These are phyloP conservation scores for Incurvaria masculella DNA, from an alignment of 2,888 invertebrate genomes.

Conservation along the genomic window DNA sequence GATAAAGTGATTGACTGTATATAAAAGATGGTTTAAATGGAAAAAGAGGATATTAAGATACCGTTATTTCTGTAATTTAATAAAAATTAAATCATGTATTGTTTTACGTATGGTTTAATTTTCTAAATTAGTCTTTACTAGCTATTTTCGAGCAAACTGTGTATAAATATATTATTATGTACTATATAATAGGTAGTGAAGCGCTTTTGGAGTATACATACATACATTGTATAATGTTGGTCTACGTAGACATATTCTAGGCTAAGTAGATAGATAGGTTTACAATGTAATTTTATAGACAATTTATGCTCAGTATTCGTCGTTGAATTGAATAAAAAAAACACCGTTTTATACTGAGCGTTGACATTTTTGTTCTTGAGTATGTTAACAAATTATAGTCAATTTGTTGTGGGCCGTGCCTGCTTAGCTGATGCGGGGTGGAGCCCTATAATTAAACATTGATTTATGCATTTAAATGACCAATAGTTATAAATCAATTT, in stretches of 20 bases:
- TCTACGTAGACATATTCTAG: not conserved
- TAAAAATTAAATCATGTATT: constrained; percentile 17
- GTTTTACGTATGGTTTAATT: too few species aligned
- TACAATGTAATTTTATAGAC: not conserved
- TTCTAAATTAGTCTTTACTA: not conserved
- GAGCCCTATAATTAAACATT: too few species aligned
- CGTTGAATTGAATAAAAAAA: not conserved
- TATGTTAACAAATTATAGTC: not conserved
- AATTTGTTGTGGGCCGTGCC: not conserved
- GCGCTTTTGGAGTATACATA: not conserved
- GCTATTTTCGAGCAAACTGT: not conserved
- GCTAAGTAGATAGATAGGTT: not conserved
- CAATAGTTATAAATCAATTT: not conserved
- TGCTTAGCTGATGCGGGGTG: too few species aligned
- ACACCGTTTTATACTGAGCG: too few species aligned
- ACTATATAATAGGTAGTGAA: not conserved
- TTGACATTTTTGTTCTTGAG: too few species aligned
- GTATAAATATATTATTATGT: not conserved
- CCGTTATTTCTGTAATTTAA: constrained; percentile 22
- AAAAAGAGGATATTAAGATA: constrained; percentile 18
- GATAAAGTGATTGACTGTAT: constrained; percentile 36
- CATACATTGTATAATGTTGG: not conserved
- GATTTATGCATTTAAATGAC: not conserved
- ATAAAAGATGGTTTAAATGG: constrained; percentile 24
- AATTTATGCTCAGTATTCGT: not conserved